Evolutionary conservation across 2,797 vertebrate genomes (phyloP).

Genomic region (Dromococcyx pavoninus): DNA sequence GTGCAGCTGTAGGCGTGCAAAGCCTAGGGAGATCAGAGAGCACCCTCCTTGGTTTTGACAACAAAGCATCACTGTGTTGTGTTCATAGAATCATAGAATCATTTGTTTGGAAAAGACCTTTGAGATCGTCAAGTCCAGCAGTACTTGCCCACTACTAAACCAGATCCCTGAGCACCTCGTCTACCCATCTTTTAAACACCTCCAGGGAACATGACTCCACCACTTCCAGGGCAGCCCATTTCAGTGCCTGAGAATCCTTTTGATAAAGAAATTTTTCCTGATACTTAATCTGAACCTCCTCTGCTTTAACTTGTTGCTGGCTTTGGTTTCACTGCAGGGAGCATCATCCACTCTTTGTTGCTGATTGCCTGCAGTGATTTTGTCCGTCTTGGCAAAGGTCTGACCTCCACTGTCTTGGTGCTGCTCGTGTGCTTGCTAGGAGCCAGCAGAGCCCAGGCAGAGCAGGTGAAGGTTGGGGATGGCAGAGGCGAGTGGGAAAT

Average conservation of each 20-base stretch:
- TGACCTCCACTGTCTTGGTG: neutral
- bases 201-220: no score
- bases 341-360: neutral
- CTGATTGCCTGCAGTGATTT: neutral
- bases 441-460: neutral
- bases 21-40: neutral
- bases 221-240: no score
- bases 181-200: no score
- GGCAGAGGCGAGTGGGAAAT: neutral
- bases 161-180: no score
- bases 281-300: no score
- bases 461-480: neutral
- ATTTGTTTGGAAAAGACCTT: no score
- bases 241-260: no score
- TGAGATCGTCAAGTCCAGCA: no score
- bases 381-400: neutral
- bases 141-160: no score
- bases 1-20: neutral
- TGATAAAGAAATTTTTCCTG: no score
- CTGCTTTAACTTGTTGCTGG: neutral
- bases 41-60: neutral
- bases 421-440: neutral
- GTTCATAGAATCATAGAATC: no score
- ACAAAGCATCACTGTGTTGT: neutral
- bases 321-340: neutral